These are phyloP conservation scores for Notolepis coatsorum DNA, from an alignment of 2,797 vertebrate genomes.

Conservation along the genomic window DNA sequence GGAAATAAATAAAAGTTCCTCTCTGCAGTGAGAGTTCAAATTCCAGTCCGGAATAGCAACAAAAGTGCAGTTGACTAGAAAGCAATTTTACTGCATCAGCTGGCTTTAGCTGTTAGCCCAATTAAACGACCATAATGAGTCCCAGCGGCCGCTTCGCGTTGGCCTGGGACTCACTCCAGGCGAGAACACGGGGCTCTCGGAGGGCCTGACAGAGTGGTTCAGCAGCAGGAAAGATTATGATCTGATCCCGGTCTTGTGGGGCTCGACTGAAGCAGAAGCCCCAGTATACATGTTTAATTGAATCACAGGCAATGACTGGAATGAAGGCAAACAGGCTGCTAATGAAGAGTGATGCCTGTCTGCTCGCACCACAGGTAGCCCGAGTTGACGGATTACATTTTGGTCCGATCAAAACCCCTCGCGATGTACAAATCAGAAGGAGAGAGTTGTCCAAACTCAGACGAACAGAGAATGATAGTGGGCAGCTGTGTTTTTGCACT, in stretches of 20 bases:
- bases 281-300: constrained; percentile 1
- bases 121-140: constrained; percentile 1
- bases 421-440: too few species aligned
- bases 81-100: neutral
- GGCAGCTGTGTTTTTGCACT: too few species aligned
- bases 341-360: constrained; percentile 11
- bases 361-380: too few species aligned
- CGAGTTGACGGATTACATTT: too few species aligned
- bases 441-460: too few species aligned
- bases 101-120: neutral
- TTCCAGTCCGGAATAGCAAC: too few species aligned
- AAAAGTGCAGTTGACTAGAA: too few species aligned
- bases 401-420: too few species aligned
- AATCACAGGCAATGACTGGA: constrained; percentile 4
- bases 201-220: constrained; percentile 2
- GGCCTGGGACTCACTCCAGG: neutral
- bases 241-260: constrained; percentile 8
- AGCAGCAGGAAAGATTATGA: neutral
- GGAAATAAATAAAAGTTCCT: too few species aligned
- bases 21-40: too few species aligned
- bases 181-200: constrained; percentile 2
- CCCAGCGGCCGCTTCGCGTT: neutral
- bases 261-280: constrained; percentile 10
- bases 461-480: too few species aligned
- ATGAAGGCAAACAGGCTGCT: neutral